A percentile compares a stretch with the other conserved stretches of the same genome.
phyloP scores from a whole-genome alignment of 2,797 vertebrate genomes.

The Xiphorhynchus erythropygius region DNA sequence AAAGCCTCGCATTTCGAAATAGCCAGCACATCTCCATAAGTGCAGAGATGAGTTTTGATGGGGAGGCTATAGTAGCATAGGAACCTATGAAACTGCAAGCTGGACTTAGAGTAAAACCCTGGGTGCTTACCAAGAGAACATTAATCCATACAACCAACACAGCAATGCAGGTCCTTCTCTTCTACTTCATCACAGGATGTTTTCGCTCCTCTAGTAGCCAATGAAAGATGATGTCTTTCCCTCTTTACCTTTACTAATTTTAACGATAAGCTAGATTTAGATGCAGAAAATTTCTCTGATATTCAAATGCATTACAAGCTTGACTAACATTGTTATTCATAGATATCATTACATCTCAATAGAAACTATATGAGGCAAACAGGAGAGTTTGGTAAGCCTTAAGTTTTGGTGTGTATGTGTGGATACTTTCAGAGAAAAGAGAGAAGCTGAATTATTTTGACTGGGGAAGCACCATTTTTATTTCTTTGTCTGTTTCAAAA shows the following conservation, averaged over 20 bases:
- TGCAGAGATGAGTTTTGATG: fast-evolving
- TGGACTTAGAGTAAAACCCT: background rate
- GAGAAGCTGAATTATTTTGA: background rate
- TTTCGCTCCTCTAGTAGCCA: background rate
- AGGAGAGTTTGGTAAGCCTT: background rate
- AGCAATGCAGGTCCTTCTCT: fast-evolving
- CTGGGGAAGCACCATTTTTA: background rate
- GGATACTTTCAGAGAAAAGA: background rate
- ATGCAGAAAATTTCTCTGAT: background rate
- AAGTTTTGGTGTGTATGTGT: background rate
- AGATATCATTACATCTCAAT: background rate
- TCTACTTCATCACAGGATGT: background rate
- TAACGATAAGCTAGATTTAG: background rate
- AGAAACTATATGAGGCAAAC: background rate
- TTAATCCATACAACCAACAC: background rate
- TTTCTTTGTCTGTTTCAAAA: background rate
- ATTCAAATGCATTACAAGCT: background rate
- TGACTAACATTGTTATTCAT: background rate
- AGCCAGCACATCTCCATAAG: background rate
- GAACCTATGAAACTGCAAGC: background rate
- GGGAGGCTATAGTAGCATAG: background rate
- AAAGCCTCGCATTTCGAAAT: background rate
- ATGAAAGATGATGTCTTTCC: background rate
- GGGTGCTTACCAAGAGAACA: background rate
- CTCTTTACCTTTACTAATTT: background rate